Percentiles rank a stretch among this genome's conserved stretches.
These are phyloP conservation scores for Cephus rjabovi DNA, from an alignment of 2,888 invertebrate species.

Conservation along the genomic window DNA sequence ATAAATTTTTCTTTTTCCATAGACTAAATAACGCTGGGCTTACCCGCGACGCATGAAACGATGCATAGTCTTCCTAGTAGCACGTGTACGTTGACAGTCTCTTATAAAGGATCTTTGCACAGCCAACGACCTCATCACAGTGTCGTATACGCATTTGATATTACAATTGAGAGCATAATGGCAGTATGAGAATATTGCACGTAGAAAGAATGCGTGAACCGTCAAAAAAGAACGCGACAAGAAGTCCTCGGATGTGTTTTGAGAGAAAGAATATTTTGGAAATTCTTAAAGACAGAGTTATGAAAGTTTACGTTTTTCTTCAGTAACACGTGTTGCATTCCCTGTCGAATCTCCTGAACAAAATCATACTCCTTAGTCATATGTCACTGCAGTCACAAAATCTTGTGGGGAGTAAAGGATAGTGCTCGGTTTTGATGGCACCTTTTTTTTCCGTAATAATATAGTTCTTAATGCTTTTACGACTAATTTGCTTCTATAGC, in stretches of 20 bases:
- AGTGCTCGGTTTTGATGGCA: background rate
- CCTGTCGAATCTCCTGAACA: background rate
- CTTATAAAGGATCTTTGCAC: background rate
- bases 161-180: background rate
- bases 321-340: background rate
- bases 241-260: background rate
- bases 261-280: background rate
- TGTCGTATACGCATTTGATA: background rate
- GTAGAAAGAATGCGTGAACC: background rate
- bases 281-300: background rate
- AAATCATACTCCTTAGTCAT: background rate
- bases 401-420: background rate
- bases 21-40: conserved; percentile 21
- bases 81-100: background rate
- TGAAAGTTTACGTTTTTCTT: background rate
- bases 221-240: background rate
- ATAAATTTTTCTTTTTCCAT: background rate
- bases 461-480: background rate
- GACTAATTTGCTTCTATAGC: background rate
- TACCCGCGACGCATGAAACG: conserved; percentile 38
- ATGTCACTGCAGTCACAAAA: background rate
- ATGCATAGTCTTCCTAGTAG: conserved; percentile 29
- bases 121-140: background rate
- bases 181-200: background rate
- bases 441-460: background rate